Conservation (phyloP, 1,140 invertebrate genomes). For the Diprion similis region DNA sequence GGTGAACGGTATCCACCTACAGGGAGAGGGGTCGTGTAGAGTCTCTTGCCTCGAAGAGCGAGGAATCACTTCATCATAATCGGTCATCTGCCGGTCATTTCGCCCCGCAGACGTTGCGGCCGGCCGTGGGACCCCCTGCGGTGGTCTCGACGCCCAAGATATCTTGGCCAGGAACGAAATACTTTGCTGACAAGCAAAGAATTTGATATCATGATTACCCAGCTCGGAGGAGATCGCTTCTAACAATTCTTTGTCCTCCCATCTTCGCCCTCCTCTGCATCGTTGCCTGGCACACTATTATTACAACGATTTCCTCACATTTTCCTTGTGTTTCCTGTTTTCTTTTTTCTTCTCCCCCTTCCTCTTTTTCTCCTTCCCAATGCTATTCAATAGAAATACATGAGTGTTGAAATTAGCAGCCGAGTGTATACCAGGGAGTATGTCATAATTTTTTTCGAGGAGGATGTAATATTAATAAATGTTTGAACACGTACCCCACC, state of each 20-base stretch:
- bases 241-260: no score
- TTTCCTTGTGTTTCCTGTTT: constrained; percentile 45
- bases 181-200: constrained; percentile 59
- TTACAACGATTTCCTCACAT: constrained; percentile 52
- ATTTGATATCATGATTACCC: constrained; percentile 63
- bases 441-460: no score
- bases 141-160: constrained; percentile 44
- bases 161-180: constrained; percentile 56
- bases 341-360: background rate
- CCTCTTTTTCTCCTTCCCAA: background rate
- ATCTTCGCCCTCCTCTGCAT: no score
- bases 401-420: background rate
- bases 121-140: background rate
- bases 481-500: constrained; percentile 18
- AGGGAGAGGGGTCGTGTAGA: constrained; percentile 36
- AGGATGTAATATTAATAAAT: constrained; percentile 25
- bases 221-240: no score
- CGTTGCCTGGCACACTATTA: no score
- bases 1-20: constrained; percentile 5
- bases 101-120: constrained; percentile 8
- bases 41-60: constrained; percentile 30
- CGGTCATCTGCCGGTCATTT: constrained; percentile 57
- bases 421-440: constrained; percentile 12
- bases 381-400: background rate
- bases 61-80: constrained; percentile 62